phyloP scores from a whole-genome alignment of 2,113 vertebrate genomes.

The Noctilio leporinus region DNA sequence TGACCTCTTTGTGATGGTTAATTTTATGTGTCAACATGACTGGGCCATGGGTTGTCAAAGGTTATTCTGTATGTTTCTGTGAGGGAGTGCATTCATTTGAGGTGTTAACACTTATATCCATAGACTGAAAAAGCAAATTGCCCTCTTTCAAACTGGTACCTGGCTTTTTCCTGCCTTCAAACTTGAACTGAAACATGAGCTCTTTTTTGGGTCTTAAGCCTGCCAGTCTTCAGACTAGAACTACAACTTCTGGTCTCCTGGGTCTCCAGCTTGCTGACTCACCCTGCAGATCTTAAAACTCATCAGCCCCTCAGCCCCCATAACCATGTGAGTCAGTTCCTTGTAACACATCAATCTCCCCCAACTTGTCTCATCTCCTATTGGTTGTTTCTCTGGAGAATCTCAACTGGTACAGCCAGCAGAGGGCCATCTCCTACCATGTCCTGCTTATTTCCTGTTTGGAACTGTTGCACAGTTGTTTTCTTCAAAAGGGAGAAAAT shows the following conservation, averaged over 20 bases:
- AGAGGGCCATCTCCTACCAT: conserved; percentile 23
- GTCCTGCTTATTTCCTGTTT: background rate
- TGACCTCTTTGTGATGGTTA: background rate
- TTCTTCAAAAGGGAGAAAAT: background rate
- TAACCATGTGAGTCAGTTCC: background rate
- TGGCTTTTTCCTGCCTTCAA: background rate
- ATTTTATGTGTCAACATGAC: background rate
- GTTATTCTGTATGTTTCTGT: background rate
- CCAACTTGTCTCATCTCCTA: background rate
- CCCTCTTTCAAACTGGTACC: background rate
- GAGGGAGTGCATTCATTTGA: background rate
- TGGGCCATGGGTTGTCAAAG: background rate
- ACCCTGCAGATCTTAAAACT: background rate
- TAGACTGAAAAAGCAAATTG: background rate
- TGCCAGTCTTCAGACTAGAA: background rate
- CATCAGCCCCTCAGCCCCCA: background rate
- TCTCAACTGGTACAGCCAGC: background rate
- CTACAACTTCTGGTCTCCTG: no score
- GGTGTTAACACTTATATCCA: background rate
- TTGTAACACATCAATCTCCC: background rate
- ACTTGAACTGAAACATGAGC: background rate
- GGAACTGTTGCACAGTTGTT: background rate
- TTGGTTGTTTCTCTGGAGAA: background rate
- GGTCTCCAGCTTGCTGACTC: background rate
- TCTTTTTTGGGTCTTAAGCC: background rate